phyloP scores from a whole-genome alignment of 2,113 vertebrate species.

The Bubo bubo region DNA sequence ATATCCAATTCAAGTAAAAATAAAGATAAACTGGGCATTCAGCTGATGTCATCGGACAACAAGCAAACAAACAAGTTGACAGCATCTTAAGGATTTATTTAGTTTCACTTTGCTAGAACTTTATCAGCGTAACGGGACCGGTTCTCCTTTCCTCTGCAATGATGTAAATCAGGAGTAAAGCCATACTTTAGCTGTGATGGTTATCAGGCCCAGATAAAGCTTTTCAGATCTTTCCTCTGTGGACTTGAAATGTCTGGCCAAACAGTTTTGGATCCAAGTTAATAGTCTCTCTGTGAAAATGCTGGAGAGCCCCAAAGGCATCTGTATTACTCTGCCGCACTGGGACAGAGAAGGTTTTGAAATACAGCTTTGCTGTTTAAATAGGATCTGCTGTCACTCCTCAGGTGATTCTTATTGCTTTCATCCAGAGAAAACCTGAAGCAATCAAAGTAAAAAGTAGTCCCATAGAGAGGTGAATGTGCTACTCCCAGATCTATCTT shows the following conservation, averaged over 20 bases:
- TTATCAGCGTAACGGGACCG: not conserved
- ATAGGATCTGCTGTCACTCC: not conserved
- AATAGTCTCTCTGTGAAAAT: slow-evolving; percentile 54
- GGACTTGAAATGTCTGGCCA: slow-evolving; percentile 53
- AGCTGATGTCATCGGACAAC: slow-evolving; percentile 11
- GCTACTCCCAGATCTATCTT: not conserved
- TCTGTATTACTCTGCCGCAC: not conserved
- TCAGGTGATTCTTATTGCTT: not conserved
- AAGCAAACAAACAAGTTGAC: slow-evolving; percentile 22
- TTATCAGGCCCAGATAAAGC: slow-evolving; percentile 47
- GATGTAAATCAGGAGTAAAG: slow-evolving; percentile 43
- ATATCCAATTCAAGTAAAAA: not conserved
- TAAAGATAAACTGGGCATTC: not conserved
- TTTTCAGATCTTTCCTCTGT: slow-evolving; percentile 46
- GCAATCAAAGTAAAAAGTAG: not conserved
- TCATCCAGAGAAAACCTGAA: not conserved
- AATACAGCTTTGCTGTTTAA: not conserved
- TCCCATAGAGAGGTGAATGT: rapidly evolving
- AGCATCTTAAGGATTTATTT: not conserved
- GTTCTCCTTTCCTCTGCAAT: not conserved
- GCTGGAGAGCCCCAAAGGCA: slow-evolving; percentile 39
- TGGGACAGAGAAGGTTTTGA: slow-evolving; percentile 39
- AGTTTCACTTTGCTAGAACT: slow-evolving; percentile 22
- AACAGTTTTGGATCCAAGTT: slow-evolving; percentile 57
- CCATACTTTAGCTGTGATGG: slow-evolving; percentile 5